Base-by-base conservation (phyloP, 2,113 vertebrate genomes). In the Sceloporus tristichus region DNA sequence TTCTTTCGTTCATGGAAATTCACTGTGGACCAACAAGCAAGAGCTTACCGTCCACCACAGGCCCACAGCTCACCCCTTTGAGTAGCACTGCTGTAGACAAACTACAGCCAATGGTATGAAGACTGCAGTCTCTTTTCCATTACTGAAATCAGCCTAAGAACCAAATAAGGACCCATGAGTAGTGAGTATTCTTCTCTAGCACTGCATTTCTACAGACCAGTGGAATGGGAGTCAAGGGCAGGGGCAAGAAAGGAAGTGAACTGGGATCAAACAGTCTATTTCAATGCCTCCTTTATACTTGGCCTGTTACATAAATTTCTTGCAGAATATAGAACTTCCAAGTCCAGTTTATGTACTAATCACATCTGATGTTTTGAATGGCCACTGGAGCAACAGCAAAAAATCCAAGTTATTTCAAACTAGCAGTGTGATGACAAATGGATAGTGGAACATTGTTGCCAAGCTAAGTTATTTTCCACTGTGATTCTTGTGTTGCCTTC, bases 401-500 rank as follows among this genome's bases (percentile, higher is more conserved):
- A 16, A 54, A 48, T 53, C 27, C 18, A 10, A 14, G 53, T 8
- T 9, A 82, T 82, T 66, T 42, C 34, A 82, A 66, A 40, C 62
- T 42, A 82, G 38, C 6, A 53, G 74, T 25, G 16, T 10, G 2
- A 38, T 54, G 48, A 74, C 18, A 84, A 38, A 54, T 2, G 34
- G 13, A n/a, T 68, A 56, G 29, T 25, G 34, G 38, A 73, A 56
- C n/a, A 54, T 84, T 87, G 53, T 21, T 85, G 88, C 73, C 80
- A 86, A 1, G 0, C 13, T 13, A 92, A 87, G 75, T 59, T 71
- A 91, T 90, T 85, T 92, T 87, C 89, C 75, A 89, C 14, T 75
- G 88, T 79, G 89, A 0, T 85, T 89, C 86, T 82, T 40, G n/a
- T 54, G 40, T 48, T 89, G 84, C 87, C 87, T 82, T 92, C 91